phyloP scores from a whole-genome alignment of 2,113 vertebrate genomes.

The Odontophorus gujanensis region DNA sequence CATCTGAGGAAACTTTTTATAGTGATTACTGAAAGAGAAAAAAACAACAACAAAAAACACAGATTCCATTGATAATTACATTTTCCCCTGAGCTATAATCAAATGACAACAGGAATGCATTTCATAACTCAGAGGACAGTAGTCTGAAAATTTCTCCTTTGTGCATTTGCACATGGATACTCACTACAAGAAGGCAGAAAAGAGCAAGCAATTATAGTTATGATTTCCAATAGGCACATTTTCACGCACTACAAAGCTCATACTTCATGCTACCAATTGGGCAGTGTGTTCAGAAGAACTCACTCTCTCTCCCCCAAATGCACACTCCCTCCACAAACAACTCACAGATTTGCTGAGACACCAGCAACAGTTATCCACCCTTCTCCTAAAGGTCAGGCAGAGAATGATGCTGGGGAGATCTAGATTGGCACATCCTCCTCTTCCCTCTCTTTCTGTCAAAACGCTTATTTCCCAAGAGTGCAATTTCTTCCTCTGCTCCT shows the following conservation, averaged over 20 bases:
- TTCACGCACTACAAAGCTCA: neutral
- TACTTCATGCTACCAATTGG: rapidly evolving
- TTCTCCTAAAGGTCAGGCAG: neutral
- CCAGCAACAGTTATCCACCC: neutral
- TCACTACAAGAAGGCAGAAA: neutral
- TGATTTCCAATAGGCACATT: neutral
- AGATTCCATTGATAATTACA: neutral
- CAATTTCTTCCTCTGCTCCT: neutral
- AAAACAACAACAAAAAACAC: neutral
- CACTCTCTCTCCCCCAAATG: rapidly evolving
- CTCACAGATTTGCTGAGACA: neutral
- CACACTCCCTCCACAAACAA: neutral
- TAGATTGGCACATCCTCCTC: neutral
- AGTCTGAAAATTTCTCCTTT: neutral
- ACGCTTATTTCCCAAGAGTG: neutral
- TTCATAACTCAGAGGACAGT: neutral
- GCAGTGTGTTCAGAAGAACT: neutral
- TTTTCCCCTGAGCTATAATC: neutral
- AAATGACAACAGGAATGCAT: neutral
- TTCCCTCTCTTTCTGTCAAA: neutral
- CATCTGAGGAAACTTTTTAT: slow-evolving; percentile 98
- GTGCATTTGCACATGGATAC: neutral
- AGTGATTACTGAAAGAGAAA: slow-evolving; percentile 81
- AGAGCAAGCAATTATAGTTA: neutral
- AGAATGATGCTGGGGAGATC: neutral